Evolutionary conservation across 2,888 invertebrate species (phyloP).

Genomic region (Megaustenia siamemsis): DNA sequence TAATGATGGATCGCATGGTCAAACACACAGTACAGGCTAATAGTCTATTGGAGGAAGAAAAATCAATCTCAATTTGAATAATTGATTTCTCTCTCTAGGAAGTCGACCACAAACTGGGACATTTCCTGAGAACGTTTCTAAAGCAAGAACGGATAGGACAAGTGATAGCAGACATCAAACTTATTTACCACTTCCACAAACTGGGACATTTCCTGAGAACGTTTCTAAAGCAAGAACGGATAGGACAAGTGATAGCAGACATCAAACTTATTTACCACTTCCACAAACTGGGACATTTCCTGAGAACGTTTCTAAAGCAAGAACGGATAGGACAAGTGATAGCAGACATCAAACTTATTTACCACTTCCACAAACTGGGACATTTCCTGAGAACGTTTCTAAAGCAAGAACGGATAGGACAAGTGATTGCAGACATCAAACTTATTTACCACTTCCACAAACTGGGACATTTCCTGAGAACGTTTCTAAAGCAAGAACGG

Average conservation of each 20-base stretch:
- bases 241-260: neutral
- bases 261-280: neutral
- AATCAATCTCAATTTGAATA: too few species aligned
- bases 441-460: neutral
- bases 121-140: neutral
- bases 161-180: neutral
- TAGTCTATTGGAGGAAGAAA: too few species aligned
- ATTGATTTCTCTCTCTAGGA: conserved; percentile 9
- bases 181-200: neutral
- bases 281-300: neutral
- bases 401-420: neutral
- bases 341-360: neutral
- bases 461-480: neutral
- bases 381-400: neutral
- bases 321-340: neutral
- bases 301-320: neutral
- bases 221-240: neutral
- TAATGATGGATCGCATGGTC: too few species aligned
- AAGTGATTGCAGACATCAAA: neutral
- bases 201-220: neutral
- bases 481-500: neutral
- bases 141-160: neutral
- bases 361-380: neutral
- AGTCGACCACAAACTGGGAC: neutral
- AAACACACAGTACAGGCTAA: too few species aligned